Base-by-base conservation (phyloP, 1,140 invertebrate genomes). In the Drosophila kurseongensis region DNA sequence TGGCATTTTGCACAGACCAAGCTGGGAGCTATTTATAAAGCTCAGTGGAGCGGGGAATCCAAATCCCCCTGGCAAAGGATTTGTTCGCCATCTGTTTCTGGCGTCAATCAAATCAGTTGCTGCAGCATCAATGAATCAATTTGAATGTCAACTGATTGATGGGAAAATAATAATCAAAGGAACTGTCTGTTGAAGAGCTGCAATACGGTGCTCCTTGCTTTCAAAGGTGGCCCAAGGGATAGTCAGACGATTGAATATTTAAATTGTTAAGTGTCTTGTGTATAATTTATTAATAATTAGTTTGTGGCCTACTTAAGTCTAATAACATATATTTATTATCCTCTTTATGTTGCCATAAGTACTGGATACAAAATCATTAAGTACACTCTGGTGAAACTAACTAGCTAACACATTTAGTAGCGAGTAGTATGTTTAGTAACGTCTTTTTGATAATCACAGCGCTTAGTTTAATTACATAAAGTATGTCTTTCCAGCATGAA, bases 361-460 rank as follows among this genome's bases (percentile, higher is more conserved):
- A 57, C 35, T 35, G 54, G 32, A 50, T 38, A 38, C 50, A 29
- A 29, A 36, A 7, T 54, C 13, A 35, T 60, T 77, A 77, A 77
- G 74, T 68, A 77, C 63, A 77, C 56, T 58, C 41, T 35, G 44
- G 29, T 23, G 38, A 32, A 57, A 57, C 29, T 58, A 47, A 1
- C 29, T 35, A 29, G 42, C 56, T 35, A 50, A 16, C 50, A 52
- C 47, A 52, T 44, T 73, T 56, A 59, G 35, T 65, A 73, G 58
- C 71, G 50, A 78, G 67, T 65, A 69, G 65, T 66, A 61, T 78
- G 58, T 77, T 56, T 73, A 54, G 60, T 78, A 60, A 61, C 66
- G 54, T 73, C 44, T 78, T 73, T 51, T 47, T 50, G 55, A 71
- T 84, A 77, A 88, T 88, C 84, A 88, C 84, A 88, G 84, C 84